These are phyloP conservation scores for Tympanuchus pallidicinctus DNA, from an alignment of 2,113 vertebrate genomes.

Conservation along the genomic window DNA sequence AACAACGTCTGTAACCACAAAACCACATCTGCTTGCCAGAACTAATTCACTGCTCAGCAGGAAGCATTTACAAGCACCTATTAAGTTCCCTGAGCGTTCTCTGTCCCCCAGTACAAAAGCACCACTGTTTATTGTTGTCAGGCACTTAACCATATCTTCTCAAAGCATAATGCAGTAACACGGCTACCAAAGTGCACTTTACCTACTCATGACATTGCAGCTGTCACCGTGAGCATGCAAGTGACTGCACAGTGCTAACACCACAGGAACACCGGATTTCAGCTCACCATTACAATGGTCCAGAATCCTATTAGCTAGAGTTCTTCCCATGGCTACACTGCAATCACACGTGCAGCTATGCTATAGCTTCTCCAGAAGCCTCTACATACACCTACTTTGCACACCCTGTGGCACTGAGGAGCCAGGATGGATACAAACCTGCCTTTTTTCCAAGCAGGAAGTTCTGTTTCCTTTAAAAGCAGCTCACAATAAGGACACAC, in stretches of 20 bases:
- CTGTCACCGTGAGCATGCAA: neutral
- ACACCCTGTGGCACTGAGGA: neutral
- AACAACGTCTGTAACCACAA: slow-evolving; percentile 17
- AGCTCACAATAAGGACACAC: neutral
- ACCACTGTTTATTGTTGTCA: neutral
- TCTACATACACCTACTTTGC: neutral
- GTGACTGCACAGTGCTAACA: neutral
- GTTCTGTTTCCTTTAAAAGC: neutral
- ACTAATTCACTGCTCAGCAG: slow-evolving; percentile 26
- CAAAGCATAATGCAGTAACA: neutral
- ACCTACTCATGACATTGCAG: neutral
- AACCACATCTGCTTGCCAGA: neutral
- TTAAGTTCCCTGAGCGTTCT: neutral
- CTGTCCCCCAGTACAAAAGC: neutral
- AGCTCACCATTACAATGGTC: neutral
- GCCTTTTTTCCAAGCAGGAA: neutral
- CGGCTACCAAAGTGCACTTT: neutral
- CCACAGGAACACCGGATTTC: neutral
- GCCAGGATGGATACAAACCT: neutral
- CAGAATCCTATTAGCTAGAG: neutral
- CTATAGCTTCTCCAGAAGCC: neutral
- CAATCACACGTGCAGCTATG: neutral
- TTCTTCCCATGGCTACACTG: neutral
- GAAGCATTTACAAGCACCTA: neutral
- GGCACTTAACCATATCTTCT: neutral